Base-by-base conservation (phyloP, 2,888 invertebrate genomes). In the Pterostichus niger region DNA sequence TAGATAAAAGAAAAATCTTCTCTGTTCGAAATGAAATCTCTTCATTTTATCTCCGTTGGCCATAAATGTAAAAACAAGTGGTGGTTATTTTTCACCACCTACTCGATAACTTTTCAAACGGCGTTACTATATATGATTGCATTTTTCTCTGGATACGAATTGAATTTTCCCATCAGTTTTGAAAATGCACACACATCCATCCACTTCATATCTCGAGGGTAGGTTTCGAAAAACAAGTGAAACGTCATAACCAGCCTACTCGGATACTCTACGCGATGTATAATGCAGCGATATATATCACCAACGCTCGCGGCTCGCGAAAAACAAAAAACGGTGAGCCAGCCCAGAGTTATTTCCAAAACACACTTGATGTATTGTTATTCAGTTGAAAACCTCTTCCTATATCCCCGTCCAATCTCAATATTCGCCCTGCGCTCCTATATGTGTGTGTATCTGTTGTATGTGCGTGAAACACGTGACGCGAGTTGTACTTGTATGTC, bases 361-460 rank as follows among this genome's bases (percentile, higher is more conserved):
- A 82, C 82, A 82, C 46, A 75, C 73, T 75, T 82, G 82, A 82
- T 82, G 59, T 82, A 82, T 82, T 82, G 82, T 82, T 81, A 81
- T 81, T 81, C 71, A 81, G 81, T 81, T 73, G 81, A 81, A 81
- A 81, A 81, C 81, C 81, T 81, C 54, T 68, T 78, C 78, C 61
- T 75, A 75, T 75, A 75, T 75, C 52, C 68, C 68, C 68, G 68
- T 76, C 80, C 64, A 64, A 64, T 80, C 52, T 64, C 80, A 64
- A 80, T 80, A 80, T 80, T 64, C 64, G 64, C 80, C 73, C 17
- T 31, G 46, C 35, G 54, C 56, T 13, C 13, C 2, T 17, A 17
- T 56, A 15, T 15, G 64, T 77, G 6, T 40, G 59, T 56, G 31
- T 33, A 24, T 77, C 52, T 59, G 40, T 49, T 59, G 44, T 40